These are phyloP conservation scores for Pituophis catenifer DNA, from an alignment of 2,113 vertebrate genomes.

Conservation along the genomic window DNA sequence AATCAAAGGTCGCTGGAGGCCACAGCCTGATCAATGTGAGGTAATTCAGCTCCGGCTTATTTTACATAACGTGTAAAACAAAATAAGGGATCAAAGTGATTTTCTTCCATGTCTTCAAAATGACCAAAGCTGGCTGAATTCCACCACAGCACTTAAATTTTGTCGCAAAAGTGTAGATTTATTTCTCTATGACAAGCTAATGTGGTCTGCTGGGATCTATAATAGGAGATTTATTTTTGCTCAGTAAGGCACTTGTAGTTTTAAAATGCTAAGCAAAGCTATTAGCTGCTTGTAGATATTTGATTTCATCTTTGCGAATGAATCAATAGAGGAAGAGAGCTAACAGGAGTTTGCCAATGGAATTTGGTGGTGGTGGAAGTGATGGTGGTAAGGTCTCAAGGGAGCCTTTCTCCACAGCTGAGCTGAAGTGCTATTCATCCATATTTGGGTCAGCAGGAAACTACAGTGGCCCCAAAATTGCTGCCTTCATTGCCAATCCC, in stretches of 20 bases:
- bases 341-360: not conserved
- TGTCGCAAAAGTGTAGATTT: not conserved
- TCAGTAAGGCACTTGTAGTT: not conserved
- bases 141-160: not conserved
- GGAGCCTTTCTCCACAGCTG: not conserved
- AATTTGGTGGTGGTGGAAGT: not conserved
- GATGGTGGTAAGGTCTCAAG: not conserved
- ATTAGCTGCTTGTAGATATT: not conserved
- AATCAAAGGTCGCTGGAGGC: not conserved
- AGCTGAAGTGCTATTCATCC: not conserved
- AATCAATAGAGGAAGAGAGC: not conserved
- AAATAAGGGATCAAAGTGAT: not conserved
- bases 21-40: not conserved
- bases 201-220: not conserved
- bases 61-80: not conserved
- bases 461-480: not conserved
- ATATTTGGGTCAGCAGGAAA: not conserved
- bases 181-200: not conserved
- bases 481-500: not conserved
- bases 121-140: not conserved
- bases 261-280: not conserved
- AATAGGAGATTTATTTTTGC: not conserved
- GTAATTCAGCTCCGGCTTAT: not conserved
- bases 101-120: not conserved
- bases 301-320: not conserved